A percentile compares a stretch with the other conserved stretches of the same genome.
Evolutionary conservation across 2,113 vertebrate species (phyloP).

Genomic region (Laticauda colubrina): DNA sequence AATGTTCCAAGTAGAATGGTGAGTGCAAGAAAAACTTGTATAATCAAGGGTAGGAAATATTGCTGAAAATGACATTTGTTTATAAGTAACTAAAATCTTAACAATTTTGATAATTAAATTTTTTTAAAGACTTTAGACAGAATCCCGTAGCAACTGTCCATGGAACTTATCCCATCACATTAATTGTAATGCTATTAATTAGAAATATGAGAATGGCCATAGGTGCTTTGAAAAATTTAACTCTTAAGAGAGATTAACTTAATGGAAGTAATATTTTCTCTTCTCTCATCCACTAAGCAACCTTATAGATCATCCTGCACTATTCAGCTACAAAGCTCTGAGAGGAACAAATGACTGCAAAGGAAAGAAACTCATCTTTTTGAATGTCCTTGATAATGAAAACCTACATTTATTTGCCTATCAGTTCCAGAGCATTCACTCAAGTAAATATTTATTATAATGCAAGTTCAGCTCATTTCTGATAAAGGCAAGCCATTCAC

Average conservation of each 20-base stretch:
- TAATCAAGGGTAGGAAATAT: not conserved
- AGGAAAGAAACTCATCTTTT: not conserved
- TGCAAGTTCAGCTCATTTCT: not conserved
- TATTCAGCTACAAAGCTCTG: not conserved
- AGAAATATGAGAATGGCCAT: not conserved
- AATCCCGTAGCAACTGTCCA: not conserved
- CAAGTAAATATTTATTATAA: not conserved
- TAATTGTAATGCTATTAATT: not conserved
- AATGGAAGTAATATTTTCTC: not conserved
- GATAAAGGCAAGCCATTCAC: not conserved
- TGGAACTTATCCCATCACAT: not conserved
- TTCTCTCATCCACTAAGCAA: not conserved
- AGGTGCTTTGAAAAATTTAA: not conserved
- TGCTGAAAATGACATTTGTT: not conserved
- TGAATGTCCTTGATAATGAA: not conserved
- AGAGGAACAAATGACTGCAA: not conserved
- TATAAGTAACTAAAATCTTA: not conserved
- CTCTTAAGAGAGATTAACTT: not conserved
- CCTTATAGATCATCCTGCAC: not conserved
- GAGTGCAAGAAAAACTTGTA: not conserved
- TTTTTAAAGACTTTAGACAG: not conserved
- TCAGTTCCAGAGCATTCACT: not conserved
- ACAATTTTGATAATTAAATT: not conserved
- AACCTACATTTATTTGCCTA: not conserved
- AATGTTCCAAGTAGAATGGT: not conserved